Conservation (phyloP, 2,888 invertebrate genomes). For the Seira sanloemensis region DNA sequence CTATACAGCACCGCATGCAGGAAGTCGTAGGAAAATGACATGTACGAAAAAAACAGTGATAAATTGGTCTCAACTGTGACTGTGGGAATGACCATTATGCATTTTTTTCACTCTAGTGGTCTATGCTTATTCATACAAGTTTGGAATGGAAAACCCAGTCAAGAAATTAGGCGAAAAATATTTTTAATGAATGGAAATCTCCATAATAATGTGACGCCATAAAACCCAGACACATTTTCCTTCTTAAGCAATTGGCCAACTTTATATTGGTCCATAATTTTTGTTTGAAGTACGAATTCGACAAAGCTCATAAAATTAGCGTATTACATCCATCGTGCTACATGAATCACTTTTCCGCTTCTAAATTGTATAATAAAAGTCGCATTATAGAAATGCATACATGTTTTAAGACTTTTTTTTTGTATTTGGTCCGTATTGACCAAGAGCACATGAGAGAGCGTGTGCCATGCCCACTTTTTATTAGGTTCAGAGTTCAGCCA, state of each 20-base stretch:
- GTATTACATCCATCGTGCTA: not conserved
- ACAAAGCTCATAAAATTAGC: not conserved
- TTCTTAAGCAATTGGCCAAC: not conserved
- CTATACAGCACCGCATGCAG: not conserved
- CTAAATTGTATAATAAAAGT: not conserved
- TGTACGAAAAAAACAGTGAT: not conserved
- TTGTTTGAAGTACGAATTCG: not conserved
- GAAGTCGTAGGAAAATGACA: not conserved
- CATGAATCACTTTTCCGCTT: not conserved
- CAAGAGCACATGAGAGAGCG: not conserved
- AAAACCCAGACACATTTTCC: not conserved
- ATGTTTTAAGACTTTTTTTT: not conserved
- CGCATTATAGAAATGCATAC: not conserved
- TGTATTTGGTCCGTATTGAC: not conserved
- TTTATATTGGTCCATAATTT: not conserved
- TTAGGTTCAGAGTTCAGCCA: not conserved
- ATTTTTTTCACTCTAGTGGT: no score
- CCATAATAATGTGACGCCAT: not conserved
- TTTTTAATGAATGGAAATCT: not conserved
- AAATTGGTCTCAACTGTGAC: no score
- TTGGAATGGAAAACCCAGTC: no score
- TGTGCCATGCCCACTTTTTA: not conserved
- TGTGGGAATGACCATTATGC: no score
- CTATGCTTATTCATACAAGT: no score
- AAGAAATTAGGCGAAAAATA: not conserved